Evolutionary conservation across 2,113 vertebrate genomes (phyloP).

Genomic region (Proterorhinus semilunaris): DNA sequence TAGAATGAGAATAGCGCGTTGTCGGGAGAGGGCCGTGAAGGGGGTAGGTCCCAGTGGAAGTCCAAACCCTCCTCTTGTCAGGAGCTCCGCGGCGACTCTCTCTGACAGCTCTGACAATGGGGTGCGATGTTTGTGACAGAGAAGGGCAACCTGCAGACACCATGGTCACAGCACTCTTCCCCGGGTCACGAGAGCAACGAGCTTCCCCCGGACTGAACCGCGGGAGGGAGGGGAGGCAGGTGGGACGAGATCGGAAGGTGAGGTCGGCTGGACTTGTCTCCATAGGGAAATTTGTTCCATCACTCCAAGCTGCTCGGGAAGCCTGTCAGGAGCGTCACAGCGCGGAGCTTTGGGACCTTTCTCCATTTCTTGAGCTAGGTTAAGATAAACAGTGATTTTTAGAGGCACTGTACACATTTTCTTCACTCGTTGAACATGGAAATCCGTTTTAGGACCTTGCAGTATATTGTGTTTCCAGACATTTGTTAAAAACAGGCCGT

Average conservation of each 20-base stretch:
- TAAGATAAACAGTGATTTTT: neutral
- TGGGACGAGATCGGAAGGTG: slow-evolving; percentile 4
- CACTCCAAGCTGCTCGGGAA: neutral
- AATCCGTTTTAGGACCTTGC: too few species aligned
- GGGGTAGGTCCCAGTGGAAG: slow-evolving; percentile 41
- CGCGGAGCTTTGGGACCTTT: neutral
- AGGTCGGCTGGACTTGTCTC: neutral
- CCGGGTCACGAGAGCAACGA: slow-evolving; percentile 48
- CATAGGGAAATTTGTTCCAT: neutral
- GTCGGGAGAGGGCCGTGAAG: slow-evolving; percentile 4
- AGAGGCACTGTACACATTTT: neutral
- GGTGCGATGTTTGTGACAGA: slow-evolving; percentile 60
- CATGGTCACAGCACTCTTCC: slow-evolving; percentile 45
- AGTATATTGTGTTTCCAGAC: too few species aligned
- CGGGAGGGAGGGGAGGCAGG: slow-evolving; percentile 16
- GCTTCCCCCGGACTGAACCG: slow-evolving; percentile 46
- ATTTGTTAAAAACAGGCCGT: too few species aligned
- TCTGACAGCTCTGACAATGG: slow-evolving; percentile 68
- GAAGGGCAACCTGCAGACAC: slow-evolving; percentile 31
- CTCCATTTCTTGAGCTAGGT: neutral
- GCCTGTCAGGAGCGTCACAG: neutral
- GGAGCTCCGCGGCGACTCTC: slow-evolving; percentile 24
- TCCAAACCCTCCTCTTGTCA: slow-evolving; percentile 61
- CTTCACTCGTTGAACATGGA: too few species aligned
- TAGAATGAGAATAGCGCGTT: slow-evolving; percentile 49